These are phyloP conservation scores for Harlomillsia oculata DNA, from an alignment of 1,140 invertebrate species.

Conservation along the genomic window DNA sequence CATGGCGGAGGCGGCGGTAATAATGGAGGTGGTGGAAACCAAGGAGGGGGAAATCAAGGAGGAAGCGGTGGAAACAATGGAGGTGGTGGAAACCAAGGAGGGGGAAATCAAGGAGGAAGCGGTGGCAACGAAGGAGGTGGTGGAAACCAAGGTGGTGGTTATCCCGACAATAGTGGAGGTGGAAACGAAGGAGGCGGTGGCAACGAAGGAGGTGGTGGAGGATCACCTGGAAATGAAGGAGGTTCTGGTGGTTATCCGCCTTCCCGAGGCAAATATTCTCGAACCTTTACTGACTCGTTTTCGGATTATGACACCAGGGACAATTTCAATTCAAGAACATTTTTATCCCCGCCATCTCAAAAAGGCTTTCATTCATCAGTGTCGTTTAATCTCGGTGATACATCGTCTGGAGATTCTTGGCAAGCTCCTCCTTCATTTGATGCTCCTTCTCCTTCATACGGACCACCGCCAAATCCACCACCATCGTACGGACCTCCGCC, in stretches of 20 bases:
- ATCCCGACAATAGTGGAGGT: neutral
- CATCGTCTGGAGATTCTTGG: slow-evolving; percentile 1
- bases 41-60: no score
- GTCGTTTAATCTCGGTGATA: neutral
- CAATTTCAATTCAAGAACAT: slow-evolving; percentile 2
- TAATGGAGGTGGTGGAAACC: no score
- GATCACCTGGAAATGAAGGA: neutral
- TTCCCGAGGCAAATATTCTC: neutral
- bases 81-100: neutral
- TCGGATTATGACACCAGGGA: neutral
- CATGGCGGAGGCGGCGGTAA: no score
- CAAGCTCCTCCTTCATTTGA: neutral
- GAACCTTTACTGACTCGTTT: neutral
- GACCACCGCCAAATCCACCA: slow-evolving; percentile 2
- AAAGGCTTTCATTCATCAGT: neutral
- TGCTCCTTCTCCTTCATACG: slow-evolving; percentile 6
- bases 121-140: neutral
- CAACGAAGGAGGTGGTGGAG: neutral
- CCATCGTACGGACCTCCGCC: slow-evolving; percentile 13
- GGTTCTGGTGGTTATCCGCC: neutral
- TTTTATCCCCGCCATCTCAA: neutral
- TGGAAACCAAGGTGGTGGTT: neutral
- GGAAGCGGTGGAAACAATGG: no score
- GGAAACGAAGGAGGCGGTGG: neutral
- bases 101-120: neutral